Evolutionary conservation across 2,113 vertebrate species (phyloP).

Genomic region (Cavia porcellus): DNA sequence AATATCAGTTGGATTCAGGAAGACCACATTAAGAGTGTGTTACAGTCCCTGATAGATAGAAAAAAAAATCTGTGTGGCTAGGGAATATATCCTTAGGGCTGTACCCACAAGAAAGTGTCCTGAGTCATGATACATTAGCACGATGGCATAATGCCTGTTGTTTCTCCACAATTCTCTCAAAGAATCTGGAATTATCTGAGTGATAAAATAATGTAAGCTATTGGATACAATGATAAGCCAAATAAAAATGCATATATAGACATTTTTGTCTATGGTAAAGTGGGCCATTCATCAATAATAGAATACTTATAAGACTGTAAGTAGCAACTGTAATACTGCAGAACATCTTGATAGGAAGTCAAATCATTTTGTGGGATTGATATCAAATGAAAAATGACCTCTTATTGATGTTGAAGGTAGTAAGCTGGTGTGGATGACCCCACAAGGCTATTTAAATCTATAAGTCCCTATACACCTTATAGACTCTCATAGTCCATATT

Average conservation of each 20-base stretch:
- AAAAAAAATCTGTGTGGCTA: background rate
- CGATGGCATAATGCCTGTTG: background rate
- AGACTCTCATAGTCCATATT: background rate
- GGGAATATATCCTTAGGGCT: background rate
- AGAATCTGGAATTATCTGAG: slow-evolving; percentile 54
- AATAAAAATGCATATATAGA: slow-evolving; percentile 53
- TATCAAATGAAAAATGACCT: slow-evolving; percentile 48
- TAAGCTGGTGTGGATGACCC: background rate
- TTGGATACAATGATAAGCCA: slow-evolving; percentile 15
- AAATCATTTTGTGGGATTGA: background rate
- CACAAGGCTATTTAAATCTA: slow-evolving; percentile 6
- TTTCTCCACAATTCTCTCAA: background rate
- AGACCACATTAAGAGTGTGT: slow-evolving; percentile 17
- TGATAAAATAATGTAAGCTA: slow-evolving; percentile 44
- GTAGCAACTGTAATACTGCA: background rate
- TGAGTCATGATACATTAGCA: slow-evolving; percentile 27
- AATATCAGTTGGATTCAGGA: slow-evolving; percentile 47
- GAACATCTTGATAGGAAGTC: background rate
- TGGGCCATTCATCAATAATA: slow-evolving; percentile 32
- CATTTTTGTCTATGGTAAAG: slow-evolving; percentile 58
- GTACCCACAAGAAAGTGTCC: slow-evolving; percentile 46
- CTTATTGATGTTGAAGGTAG: background rate
- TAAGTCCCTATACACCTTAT: background rate
- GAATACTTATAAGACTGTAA: slow-evolving; percentile 27
- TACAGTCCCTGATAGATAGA: background rate